phyloP scores from a whole-genome alignment of 2,113 vertebrate species.

The Tautogolabrus adspersus region DNA sequence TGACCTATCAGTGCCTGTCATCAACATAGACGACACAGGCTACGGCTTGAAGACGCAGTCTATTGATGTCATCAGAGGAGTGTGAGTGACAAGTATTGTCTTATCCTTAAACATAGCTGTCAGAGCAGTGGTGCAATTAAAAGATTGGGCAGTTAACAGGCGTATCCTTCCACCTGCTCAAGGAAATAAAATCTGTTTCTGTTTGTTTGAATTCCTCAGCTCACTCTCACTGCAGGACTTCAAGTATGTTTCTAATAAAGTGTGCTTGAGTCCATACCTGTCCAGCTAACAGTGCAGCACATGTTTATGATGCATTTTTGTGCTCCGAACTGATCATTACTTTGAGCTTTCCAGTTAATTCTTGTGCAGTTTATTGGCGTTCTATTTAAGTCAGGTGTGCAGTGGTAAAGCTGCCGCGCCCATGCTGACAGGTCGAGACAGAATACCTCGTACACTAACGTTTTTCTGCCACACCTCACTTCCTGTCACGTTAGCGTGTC shows the following conservation, averaged over 20 bases:
- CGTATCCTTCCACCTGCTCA: too few species aligned
- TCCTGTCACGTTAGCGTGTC: background rate
- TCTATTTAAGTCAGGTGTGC: conserved; percentile 22
- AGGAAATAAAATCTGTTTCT: background rate
- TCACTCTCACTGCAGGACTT: too few species aligned
- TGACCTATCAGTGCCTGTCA: conserved; percentile 87
- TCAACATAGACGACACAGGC: conserved; percentile 88
- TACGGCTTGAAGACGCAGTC: conserved; percentile 90
- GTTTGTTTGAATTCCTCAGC: background rate
- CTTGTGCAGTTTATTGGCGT: background rate
- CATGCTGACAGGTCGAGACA: conserved; percentile 64
- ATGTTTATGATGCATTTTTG: background rate
- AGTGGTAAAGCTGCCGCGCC: conserved; percentile 42
- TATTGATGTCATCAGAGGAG: conserved; percentile 88
- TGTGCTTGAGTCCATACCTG: background rate
- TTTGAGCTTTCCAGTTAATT: conserved; percentile 3
- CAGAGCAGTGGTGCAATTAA: background rate
- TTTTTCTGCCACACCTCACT: conserved; percentile 36
- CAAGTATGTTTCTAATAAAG: background rate
- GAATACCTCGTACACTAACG: conserved; percentile 14
- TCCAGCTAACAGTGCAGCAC: background rate
- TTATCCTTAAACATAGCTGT: background rate
- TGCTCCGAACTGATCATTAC: background rate
- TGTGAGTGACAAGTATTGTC: conserved; percentile 85
- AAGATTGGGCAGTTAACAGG: background rate